phyloP scores from a whole-genome alignment of 1,140 invertebrate species.

The Drosophila oshimai region DNA sequence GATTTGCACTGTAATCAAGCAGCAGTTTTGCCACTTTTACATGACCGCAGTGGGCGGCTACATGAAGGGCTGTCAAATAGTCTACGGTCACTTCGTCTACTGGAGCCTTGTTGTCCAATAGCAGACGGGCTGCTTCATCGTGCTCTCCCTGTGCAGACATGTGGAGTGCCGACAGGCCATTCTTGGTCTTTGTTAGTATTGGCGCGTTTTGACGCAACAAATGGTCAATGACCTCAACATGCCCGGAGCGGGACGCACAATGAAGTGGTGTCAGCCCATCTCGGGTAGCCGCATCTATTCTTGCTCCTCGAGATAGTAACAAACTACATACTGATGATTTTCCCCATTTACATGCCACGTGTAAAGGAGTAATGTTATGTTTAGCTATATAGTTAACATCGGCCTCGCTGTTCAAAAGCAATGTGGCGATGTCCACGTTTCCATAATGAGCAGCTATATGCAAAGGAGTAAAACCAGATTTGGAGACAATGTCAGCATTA shows the following conservation, averaged over 20 bases:
- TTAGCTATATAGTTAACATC: slow-evolving; percentile 98
- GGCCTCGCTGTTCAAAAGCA: slow-evolving; percentile 95
- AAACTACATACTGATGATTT: slow-evolving; percentile 89
- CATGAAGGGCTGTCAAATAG: slow-evolving; percentile 98
- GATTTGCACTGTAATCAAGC: slow-evolving; percentile 96
- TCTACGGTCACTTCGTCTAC: slow-evolving; percentile 99
- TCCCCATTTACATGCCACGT: slow-evolving; percentile 87
- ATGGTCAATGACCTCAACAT: slow-evolving; percentile 97
- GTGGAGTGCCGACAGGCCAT: slow-evolving; percentile 94
- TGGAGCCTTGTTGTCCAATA: slow-evolving; percentile 95
- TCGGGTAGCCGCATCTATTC: slow-evolving; percentile 96
- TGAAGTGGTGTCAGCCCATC: slow-evolving; percentile 96
- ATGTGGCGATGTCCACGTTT: slow-evolving; percentile 96
- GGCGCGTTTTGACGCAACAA: slow-evolving; percentile 96
- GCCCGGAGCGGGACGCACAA: slow-evolving; percentile 97
- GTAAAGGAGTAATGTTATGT: slow-evolving; percentile 95
- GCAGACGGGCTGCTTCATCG: slow-evolving; percentile 95
- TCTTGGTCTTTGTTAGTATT: slow-evolving; percentile 99
- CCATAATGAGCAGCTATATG: slow-evolving; percentile 99
- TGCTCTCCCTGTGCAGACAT: slow-evolving; percentile 99
- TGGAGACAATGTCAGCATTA: slow-evolving; percentile 97
- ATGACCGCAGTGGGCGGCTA: slow-evolving; percentile 97
- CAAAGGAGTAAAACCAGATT: slow-evolving; percentile 98
- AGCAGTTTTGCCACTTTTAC: slow-evolving; percentile 96
- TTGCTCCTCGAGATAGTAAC: slow-evolving; percentile 92